Evolutionary conservation across 1,140 invertebrate species (phyloP).

Genomic region (Nebria ingens): DNA sequence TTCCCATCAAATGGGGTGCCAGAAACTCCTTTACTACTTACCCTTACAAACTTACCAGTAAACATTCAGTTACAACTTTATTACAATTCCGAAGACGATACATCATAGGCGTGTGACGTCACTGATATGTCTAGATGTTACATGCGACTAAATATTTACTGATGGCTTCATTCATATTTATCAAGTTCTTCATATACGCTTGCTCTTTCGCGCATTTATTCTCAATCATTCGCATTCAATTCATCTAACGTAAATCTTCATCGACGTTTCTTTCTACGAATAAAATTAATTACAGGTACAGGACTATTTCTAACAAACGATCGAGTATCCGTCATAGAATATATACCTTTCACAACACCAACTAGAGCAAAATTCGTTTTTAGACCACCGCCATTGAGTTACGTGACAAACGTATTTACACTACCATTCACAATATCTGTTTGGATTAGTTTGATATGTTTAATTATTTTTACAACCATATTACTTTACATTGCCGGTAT

Average conservation of each 20-base stretch:
- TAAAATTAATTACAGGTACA: constrained; percentile 8
- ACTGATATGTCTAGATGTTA: too few species aligned
- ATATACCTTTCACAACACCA: background rate
- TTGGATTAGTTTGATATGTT: background rate
- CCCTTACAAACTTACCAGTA: too few species aligned
- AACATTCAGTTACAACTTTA: too few species aligned
- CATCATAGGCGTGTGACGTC: too few species aligned
- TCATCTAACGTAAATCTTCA: too few species aligned
- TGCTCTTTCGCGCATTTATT: too few species aligned
- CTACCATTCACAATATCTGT: constrained; percentile 14
- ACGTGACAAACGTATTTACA: constrained; percentile 16
- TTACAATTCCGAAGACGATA: too few species aligned
- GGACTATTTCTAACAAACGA: constrained; percentile 7
- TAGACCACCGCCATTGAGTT: constrained; percentile 11
- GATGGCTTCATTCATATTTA: background rate
- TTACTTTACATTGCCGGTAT: constrained; percentile 6
- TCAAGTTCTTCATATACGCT: background rate
- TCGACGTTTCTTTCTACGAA: too few species aligned
- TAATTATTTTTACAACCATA: constrained; percentile 1
- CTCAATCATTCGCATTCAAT: too few species aligned
- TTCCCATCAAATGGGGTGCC: too few species aligned
- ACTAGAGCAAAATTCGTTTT: constrained; percentile 14
- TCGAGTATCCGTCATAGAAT: constrained; percentile 11
- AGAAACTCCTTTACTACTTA: too few species aligned
- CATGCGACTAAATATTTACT: background rate